Conservation (phyloP, 2,888 invertebrate genomes). For the Reticulitermes lucifugus region DNA sequence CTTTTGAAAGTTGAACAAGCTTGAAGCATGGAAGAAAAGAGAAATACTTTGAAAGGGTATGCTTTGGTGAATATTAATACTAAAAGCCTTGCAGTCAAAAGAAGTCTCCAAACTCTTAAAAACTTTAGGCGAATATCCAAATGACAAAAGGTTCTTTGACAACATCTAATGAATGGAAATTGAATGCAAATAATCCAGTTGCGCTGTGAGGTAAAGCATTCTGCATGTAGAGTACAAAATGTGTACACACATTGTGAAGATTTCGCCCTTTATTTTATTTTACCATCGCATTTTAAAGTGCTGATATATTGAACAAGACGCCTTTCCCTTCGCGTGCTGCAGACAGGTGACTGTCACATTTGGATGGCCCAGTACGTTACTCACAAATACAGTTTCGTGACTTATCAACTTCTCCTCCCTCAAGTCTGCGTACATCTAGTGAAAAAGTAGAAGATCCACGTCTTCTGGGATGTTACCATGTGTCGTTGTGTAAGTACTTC, state of each 20-base stretch:
- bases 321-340: too few species aligned
- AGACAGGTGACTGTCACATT: not conserved
- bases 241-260: not conserved
- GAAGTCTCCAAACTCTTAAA: not conserved
- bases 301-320: not conserved
- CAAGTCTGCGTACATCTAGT: too few species aligned
- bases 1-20: too few species aligned
- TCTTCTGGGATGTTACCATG: too few species aligned
- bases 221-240: not conserved
- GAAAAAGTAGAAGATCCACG: too few species aligned
- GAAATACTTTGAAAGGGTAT: too few species aligned
- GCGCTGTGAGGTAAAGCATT: not conserved
- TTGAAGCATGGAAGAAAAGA: too few species aligned
- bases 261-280: not conserved
- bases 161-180: not conserved
- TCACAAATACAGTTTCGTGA: too few species aligned
- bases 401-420: too few species aligned
- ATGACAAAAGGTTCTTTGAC: not conserved
- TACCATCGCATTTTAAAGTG: not conserved
- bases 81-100: conserved; percentile 1
- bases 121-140: not conserved
- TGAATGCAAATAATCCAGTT: not conserved
- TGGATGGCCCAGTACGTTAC: not conserved
- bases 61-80: not conserved
- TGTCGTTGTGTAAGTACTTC: too few species aligned